Evolutionary conservation across 2,888 invertebrate species (phyloP), one percentile per base, ranked within the genome.

Genomic region (Orchesella flavescens): DNA sequence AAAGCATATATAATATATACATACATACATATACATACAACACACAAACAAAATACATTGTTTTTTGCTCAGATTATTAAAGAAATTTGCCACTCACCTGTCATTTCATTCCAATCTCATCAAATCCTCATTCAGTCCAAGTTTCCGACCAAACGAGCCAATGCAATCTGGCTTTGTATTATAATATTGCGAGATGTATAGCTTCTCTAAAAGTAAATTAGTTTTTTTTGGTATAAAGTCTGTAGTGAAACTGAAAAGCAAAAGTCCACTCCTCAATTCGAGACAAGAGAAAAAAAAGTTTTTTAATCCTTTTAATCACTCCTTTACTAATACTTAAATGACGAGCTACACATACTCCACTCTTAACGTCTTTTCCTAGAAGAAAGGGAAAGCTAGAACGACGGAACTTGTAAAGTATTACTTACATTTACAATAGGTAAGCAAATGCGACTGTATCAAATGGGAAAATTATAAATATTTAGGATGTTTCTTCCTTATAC

Each of bases 11-110:
- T n/a, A n/a, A n/a, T n/a, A n/a, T n/a, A n/a, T n/a, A n/a, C n/a
- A n/a, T n/a, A n/a, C n/a, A n/a, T n/a, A n/a, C n/a, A n/a, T 4
- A 34, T 34, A 34, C 3, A 4, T 34, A 34, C 34, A 34, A 4
- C 3, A 34, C 34, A 34, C 34, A 34, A 34, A 34, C 34, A 34
- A 34, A 34, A 34, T 34, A 34, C 34, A 34, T 34, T 34, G 34
- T 34, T 34, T 34, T 34, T 34, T 34, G 34, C 34, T 34, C 34
- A 34, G 34, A 34, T 34, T 77, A 77, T 77, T 77, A 77, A 43
- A 43, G 24, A 24, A 46, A 77, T 77, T 77, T 77, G 77, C 77
- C 77, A 77, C 77, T 77, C 77, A 77, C 69, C 77, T 77, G 77
- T 77, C 77, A 69, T 77, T 69, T 17, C 46, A 55, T 55, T 68